Base-by-base conservation (phyloP, 2,113 vertebrate genomes). In the Grammomys dolichurus region DNA sequence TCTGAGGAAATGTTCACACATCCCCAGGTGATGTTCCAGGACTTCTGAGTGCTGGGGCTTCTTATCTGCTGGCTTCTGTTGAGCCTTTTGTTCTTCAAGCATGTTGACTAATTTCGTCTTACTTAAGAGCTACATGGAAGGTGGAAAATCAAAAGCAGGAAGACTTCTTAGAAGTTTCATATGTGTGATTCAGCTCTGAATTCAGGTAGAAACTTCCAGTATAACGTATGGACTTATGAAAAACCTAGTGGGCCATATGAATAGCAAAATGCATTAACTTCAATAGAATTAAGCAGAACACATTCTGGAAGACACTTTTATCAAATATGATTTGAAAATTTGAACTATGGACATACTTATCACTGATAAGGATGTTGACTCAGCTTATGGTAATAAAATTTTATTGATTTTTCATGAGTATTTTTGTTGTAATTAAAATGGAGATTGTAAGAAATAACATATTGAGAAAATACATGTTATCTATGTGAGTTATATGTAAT, bases 1-100 rank as follows among this genome's bases (percentile, higher is more conserved):
- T 99, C 95, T 99, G 99, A 2, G 99, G 99, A 97, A 99, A 98
- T 99, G 72, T 99, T 99, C 99, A 97, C 89, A 87, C 97, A 82
- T 11, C 40, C 20, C 51, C 80, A 60, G 12, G 9, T 24, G 36
- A 22, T 60, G 22, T 40, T 20, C 80, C 40, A 40, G 4, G 40
- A 14, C 12, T 82, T 82, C 48, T 60, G 11, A 82, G 11, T 60
- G 56, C 7, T 10, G 31, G 16, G 48, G 3, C 76, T 51, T 56
- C 26, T 78, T 8, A 33, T 19, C 31, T 36, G 43, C 51, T 9
- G 56, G 8, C 48, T 16, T 51, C 36, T 36, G 48, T 19, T 19
- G 28, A 33, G 3, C 31, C 6, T 56, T 54, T 20, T 56, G 51
- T 54, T 58, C 54, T 36, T 13, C 3, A 19, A 81, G 16, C 17